These are phyloP conservation scores for Lithophane socia DNA, from an alignment of 2,888 invertebrate genomes.

Conservation along the genomic window DNA sequence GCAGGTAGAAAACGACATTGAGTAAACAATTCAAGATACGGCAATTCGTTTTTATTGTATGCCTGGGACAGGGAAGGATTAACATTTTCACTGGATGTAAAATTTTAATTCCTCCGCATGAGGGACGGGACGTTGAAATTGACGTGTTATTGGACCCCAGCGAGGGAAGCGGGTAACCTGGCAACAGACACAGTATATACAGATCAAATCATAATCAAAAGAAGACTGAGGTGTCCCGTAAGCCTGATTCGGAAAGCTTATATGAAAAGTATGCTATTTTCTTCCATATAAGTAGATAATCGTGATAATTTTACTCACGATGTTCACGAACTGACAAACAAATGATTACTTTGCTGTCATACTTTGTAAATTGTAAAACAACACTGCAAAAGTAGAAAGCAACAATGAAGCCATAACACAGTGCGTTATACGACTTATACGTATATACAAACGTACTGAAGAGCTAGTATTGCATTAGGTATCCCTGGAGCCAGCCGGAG, in stretches of 20 bases:
- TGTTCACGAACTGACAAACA: neutral
- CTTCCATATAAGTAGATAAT: neutral
- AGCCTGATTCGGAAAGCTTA: neutral
- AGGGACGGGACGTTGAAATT: slow-evolving; percentile 82
- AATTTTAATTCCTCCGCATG: slow-evolving; percentile 87
- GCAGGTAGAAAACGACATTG: slow-evolving; percentile 62
- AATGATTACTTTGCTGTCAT: neutral
- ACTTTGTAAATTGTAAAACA: slow-evolving; percentile 19
- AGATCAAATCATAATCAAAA: slow-evolving; percentile 71
- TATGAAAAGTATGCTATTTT: neutral
- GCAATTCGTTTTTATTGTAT: slow-evolving; percentile 85
- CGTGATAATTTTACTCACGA: neutral
- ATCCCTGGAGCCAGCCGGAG: slow-evolving; percentile 80
- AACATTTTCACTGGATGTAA: slow-evolving; percentile 87
- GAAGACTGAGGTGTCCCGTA: slow-evolving; percentile 25
- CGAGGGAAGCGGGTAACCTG: slow-evolving; percentile 64
- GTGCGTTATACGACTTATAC: slow-evolving; percentile 65
- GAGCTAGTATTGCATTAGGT: slow-evolving; percentile 87
- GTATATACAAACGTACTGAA: slow-evolving; percentile 71
- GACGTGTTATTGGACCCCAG: slow-evolving; percentile 85
- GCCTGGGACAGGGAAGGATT: slow-evolving; percentile 85
- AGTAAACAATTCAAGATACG: slow-evolving; percentile 85
- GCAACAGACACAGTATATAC: slow-evolving; percentile 56
- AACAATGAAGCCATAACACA: slow-evolving; percentile 71
- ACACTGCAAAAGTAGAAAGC: slow-evolving; percentile 49